phyloP scores from a whole-genome alignment of 1,140 invertebrate species.

The Musca domestica region DNA sequence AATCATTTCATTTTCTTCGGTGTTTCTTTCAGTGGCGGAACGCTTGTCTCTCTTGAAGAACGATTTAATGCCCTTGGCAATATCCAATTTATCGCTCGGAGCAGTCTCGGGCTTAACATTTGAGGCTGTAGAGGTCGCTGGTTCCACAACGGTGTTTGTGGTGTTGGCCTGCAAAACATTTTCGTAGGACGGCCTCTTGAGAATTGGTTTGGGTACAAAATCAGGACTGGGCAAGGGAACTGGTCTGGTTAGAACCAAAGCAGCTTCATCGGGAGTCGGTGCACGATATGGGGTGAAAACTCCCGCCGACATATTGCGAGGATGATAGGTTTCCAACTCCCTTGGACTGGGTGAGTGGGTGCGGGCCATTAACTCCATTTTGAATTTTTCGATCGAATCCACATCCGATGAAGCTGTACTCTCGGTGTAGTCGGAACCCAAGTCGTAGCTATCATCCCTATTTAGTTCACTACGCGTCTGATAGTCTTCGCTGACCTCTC shows the following conservation, averaged over 20 bases:
- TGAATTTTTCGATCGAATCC: constrained; percentile 59
- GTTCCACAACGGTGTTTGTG: not conserved
- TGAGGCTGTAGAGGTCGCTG: not conserved
- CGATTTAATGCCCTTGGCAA: constrained; percentile 48
- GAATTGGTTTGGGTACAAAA: constrained; percentile 71
- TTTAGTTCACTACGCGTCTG: constrained; percentile 24
- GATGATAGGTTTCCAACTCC: constrained; percentile 69
- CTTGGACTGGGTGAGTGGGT: constrained; percentile 57
- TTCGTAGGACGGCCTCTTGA: constrained; percentile 60
- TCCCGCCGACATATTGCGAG: constrained; percentile 53
- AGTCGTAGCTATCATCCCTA: constrained; percentile 44
- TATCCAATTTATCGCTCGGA: constrained; percentile 29
- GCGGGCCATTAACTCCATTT: constrained; percentile 56
- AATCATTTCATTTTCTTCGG: constrained; percentile 41
- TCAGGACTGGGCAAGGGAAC: constrained; percentile 62
- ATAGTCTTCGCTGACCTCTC: constrained; percentile 32
- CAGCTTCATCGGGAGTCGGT: constrained; percentile 57
- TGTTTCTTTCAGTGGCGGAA: constrained; percentile 45
- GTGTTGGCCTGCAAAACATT: constrained; percentile 38
- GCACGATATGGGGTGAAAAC: constrained; percentile 50
- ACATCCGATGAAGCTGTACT: constrained; percentile 59
- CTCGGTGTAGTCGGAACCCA: constrained; percentile 62
- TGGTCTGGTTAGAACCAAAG: constrained; percentile 59
- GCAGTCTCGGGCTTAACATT: not conserved
- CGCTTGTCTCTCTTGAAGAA: constrained; percentile 49